Evolutionary conservation across 2,113 vertebrate genomes (phyloP), one percentile per base, ranked within the genome.

Genomic region (Melierax canorus): DNA sequence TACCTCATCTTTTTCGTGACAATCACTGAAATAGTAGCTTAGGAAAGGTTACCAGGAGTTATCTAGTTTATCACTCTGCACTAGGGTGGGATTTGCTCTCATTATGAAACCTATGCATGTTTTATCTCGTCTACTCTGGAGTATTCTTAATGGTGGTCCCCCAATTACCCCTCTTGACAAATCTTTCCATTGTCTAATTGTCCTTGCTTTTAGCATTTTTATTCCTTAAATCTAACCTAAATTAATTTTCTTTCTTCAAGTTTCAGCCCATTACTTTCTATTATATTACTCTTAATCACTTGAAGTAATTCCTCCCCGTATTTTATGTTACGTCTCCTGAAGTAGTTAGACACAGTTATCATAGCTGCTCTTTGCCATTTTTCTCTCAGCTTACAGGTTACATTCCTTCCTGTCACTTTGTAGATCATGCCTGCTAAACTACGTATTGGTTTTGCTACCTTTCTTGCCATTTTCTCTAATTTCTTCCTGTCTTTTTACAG

Each of bases 161-260:
- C 2, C n/a, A 91, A 0, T 39, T 82, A 80, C 9, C 5, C 26
- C 26, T 86, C 22, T 86, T 68, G 26, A 30, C 8, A 68, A 73
- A 91, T 22, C 7, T 60, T 86, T 79, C 18, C 11, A 4, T 43
- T 91, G 24, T 34, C 9, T 88, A 84, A 73, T 84, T 84, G 38
- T 71, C 38, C 21, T 85, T 92, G 36, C 12, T 94, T 89, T 86
- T 56, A 29, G 7, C 36, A 36, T 39, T 88, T 93, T 91, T 84
- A 21, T 74, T 80, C 21, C 19, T 72, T 78, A 75, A 1, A 2
- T 43, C 10, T 80, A 81, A 71, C 20, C 30, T 86, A 74, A 91
- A 91, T 84, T 82, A 86, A 79, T 92, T 90, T 89, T 81, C 6
- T 15, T 79, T 82, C 32, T 88, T 88, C 30, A 60, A 39, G 24